Evolutionary conservation across 2,797 vertebrate genomes (phyloP).

Genomic region (Oryzias dopingdopingensis): DNA sequence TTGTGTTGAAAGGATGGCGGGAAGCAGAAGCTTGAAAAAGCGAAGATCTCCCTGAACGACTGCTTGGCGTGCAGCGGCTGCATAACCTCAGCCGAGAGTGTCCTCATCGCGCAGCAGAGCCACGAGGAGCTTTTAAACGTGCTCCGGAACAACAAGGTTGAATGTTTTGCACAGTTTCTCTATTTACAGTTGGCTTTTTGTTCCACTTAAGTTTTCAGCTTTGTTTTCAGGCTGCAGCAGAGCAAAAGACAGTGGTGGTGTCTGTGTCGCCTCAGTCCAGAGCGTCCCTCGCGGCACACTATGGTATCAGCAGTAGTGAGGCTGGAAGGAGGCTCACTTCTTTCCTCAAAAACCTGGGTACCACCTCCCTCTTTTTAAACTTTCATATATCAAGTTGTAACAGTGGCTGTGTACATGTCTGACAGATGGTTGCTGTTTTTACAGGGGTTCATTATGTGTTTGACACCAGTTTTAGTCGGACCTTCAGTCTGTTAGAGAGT

Average conservation of each 20-base stretch:
- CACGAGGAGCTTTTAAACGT: conserved; percentile 86
- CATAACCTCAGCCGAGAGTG: conserved; percentile 93
- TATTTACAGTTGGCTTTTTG: not conserved
- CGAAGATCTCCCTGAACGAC: conserved; percentile 91
- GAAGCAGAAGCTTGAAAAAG: conserved; percentile 86
- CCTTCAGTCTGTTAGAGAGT: conserved; percentile 93
- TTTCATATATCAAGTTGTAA: not conserved
- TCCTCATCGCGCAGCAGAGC: conserved; percentile 93
- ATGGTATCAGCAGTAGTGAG: conserved; percentile 79
- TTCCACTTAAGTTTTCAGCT: too few relatives aligned
- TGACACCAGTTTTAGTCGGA: conserved; percentile 90
- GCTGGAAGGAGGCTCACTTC: conserved; percentile 82
- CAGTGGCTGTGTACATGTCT: not conserved
- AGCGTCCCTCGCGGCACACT: conserved; percentile 86
- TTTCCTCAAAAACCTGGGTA: conserved; percentile 86
- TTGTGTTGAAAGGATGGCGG: conserved; percentile 81
- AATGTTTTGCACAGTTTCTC: not conserved
- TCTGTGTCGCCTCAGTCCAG: conserved; percentile 91
- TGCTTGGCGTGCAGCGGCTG: conserved; percentile 97
- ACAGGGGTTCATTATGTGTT: conserved; percentile 91
- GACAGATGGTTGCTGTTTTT: conserved; percentile 9
- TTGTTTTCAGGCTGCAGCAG: conserved; percentile 59
- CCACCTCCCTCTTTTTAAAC: not conserved
- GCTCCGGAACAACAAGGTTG: conserved; percentile 84
- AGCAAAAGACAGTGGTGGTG: conserved; percentile 85